Percentiles rank a stretch among this genome's conserved stretches.
phyloP scores from a whole-genome alignment of 2,113 vertebrate genomes.

The Sardina pilchardus region DNA sequence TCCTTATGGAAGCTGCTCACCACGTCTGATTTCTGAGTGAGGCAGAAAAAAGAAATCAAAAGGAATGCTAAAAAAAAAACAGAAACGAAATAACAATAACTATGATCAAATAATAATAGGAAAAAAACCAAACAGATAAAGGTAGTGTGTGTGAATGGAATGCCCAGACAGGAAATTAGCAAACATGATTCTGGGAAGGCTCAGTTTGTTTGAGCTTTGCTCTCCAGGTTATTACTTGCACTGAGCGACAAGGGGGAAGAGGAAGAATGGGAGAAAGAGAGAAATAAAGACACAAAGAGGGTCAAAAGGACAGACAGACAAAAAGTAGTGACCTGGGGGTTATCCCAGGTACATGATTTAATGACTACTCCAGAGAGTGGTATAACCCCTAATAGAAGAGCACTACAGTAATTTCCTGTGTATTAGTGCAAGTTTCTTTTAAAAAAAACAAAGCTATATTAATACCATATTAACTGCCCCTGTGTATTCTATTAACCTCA shows the following conservation, averaged over 20 bases:
- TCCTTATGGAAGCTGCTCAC: constrained; percentile 90
- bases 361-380: too few relatives aligned
- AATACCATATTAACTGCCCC: too few relatives aligned
- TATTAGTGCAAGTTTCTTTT: too few relatives aligned
- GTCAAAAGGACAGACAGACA: not conserved
- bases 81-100: not conserved
- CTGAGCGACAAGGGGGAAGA: not conserved
- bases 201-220: not conserved
- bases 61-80: not conserved
- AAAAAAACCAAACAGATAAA: not conserved
- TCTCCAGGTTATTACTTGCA: not conserved
- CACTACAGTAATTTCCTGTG: too few relatives aligned
- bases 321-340: too few relatives aligned
- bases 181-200: not conserved
- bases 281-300: not conserved
- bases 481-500: too few relatives aligned
- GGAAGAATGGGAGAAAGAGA: not conserved
- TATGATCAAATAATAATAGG: not conserved
- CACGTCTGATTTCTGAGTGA: constrained; percentile 86
- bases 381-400: too few relatives aligned
- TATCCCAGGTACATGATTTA: too few relatives aligned
- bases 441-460: too few relatives aligned
- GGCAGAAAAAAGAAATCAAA: constrained; percentile 16
- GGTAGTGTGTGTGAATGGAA: not conserved
- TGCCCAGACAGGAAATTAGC: not conserved